Conservation (phyloP, 2,888 invertebrate genomes). For the Oeneis ivallda region DNA sequence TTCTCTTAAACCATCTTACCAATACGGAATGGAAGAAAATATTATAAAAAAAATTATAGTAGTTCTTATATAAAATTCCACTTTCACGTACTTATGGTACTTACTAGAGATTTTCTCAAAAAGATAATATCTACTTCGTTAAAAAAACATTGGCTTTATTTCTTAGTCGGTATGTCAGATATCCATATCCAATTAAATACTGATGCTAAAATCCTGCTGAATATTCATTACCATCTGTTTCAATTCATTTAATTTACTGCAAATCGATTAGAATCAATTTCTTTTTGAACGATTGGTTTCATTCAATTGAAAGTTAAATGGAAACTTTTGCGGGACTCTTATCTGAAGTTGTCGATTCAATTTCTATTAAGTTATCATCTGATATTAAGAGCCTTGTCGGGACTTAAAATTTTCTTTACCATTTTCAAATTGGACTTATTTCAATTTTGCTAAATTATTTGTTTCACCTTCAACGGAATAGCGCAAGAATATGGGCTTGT, state of each 20-base stretch:
- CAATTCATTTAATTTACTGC: conserved; percentile 29
- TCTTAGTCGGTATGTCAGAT: no score
- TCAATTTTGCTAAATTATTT: neutral
- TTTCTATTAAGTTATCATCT: conserved; percentile 38
- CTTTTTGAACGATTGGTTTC: conserved; percentile 38
- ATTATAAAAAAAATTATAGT: no score
- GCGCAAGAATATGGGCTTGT: no score
- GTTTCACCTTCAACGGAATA: no score
- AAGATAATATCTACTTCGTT: no score
- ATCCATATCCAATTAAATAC: neutral
- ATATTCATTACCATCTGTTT: conserved; percentile 14
- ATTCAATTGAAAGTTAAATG: conserved; percentile 47
- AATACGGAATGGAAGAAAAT: no score
- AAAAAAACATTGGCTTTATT: neutral
- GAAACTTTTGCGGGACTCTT: conserved; percentile 48
- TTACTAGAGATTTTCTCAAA: no score
- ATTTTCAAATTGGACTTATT: neutral
- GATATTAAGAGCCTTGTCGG: neutral
- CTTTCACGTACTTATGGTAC: no score
- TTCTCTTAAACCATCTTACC: no score
- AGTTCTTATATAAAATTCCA: no score
- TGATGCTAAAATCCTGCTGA: neutral
- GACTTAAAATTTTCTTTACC: neutral
- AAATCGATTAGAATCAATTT: conserved; percentile 47
- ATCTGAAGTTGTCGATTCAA: conserved; percentile 39